phyloP scores from a whole-genome alignment of 2,888 invertebrate species.

The Luperina testacea region DNA sequence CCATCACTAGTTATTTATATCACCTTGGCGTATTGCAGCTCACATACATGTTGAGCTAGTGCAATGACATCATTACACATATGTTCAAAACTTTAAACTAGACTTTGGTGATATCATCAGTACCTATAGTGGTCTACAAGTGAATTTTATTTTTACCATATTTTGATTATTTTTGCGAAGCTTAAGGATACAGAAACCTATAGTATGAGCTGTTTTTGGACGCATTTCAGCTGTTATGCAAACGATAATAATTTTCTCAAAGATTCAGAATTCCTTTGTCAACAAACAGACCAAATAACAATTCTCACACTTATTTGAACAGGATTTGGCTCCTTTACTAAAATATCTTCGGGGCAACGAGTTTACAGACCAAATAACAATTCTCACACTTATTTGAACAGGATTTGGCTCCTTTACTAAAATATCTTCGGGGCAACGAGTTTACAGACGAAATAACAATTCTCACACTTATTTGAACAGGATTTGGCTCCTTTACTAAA shows the following conservation, averaged over 20 bases:
- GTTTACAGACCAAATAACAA: no score
- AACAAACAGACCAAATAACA: background rate
- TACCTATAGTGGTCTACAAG: background rate
- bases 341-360: no score
- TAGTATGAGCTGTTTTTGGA: background rate
- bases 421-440: no score
- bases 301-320: no score
- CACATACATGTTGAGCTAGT: conserved; percentile 34
- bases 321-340: no score
- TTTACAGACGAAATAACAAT: no score
- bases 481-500: no score
- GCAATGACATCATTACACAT: conserved; percentile 55
- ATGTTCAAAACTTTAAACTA: conserved; percentile 30
- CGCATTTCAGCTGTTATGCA: background rate
- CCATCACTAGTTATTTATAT: conserved; percentile 44
- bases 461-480: no score
- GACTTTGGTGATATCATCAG: conserved; percentile 44
- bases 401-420: no score
- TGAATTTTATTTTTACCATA: background rate
- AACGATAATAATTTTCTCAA: background rate
- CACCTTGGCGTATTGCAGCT: conserved; percentile 38
- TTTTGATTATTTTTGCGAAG: background rate
- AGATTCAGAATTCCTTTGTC: background rate
- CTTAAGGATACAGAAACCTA: background rate
- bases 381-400: no score